phyloP scores from a whole-genome alignment of 2,888 invertebrate species.

The Poecilus cupreus region DNA sequence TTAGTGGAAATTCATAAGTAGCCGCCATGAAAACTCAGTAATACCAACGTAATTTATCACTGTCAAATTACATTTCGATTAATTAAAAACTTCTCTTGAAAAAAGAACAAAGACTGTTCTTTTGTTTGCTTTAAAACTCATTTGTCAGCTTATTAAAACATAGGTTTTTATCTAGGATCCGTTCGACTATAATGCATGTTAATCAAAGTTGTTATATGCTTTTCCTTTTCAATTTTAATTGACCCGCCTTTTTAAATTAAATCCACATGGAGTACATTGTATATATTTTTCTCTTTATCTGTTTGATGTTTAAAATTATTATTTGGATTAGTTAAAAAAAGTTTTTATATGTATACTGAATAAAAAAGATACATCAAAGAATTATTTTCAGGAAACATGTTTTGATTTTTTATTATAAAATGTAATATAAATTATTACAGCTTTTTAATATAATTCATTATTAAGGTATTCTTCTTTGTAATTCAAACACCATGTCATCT shows the following conservation, averaged over 20 bases:
- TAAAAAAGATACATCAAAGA: no score
- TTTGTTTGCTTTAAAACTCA: slow-evolving; percentile 4
- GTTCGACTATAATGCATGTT: not conserved
- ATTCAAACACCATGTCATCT: no score
- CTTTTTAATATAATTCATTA: no score
- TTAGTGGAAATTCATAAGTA: slow-evolving; percentile 15
- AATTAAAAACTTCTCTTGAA: slow-evolving; percentile 20
- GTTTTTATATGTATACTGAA: no score
- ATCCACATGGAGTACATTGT: not conserved
- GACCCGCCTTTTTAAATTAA: not conserved
- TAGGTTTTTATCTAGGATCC: not conserved
- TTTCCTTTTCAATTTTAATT: not conserved
- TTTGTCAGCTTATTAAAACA: slow-evolving; percentile 14
- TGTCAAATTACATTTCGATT: slow-evolving; percentile 43
- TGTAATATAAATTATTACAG: no score
- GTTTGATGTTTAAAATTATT: not conserved
- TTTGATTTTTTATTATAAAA: no score
- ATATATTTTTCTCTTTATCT: not conserved
- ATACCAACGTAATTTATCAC: slow-evolving; percentile 30
- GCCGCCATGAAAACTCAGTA: not conserved
- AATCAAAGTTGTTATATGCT: slow-evolving; percentile 4
- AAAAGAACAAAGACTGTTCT: slow-evolving; percentile 1
- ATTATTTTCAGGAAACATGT: no score
- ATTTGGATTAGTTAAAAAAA: no score
- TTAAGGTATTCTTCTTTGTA: no score